These are phyloP conservation scores for Coptodon bakossiorum DNA, from an alignment of 2,113 vertebrate genomes.

Conservation along the genomic window DNA sequence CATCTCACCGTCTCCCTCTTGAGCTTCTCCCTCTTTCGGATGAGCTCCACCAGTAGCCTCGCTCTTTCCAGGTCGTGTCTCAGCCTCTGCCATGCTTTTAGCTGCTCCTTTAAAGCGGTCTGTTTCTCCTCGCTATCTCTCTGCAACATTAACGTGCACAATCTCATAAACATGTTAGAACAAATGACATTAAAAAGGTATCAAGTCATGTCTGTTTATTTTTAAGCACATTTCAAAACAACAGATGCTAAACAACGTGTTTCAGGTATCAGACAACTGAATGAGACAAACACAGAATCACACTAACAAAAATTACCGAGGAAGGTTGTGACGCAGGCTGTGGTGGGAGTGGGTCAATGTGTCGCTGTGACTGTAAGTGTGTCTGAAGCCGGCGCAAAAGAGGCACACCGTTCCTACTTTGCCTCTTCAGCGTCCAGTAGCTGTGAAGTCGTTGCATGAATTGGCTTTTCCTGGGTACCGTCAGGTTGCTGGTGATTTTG, in stretches of 20 bases:
- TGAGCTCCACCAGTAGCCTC: constrained; percentile 93
- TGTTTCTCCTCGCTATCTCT: constrained; percentile 93
- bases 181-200: background rate
- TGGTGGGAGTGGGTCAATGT: constrained; percentile 79
- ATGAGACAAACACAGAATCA: background rate
- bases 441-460: constrained; percentile 98
- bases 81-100: constrained; percentile 97
- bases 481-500: constrained; percentile 94
- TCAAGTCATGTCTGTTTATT: background rate
- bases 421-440: constrained; percentile 98
- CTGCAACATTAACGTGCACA: constrained; percentile 67
- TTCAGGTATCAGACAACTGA: background rate
- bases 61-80: constrained; percentile 95
- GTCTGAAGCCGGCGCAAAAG: constrained; percentile 94
- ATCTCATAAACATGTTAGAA: background rate
- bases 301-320: background rate
- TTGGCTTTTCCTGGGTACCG: constrained; percentile 96
- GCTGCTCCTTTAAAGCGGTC: constrained; percentile 90
- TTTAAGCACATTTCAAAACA: background rate
- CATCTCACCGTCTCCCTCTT: constrained; percentile 92
- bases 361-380: constrained; percentile 93
- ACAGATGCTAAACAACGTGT: background rate
- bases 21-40: constrained; percentile 96
- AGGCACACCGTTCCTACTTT: constrained; percentile 94
- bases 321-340: constrained; percentile 36